phyloP scores from a whole-genome alignment of 2,797 vertebrate species.

The Galago senegalensis region DNA sequence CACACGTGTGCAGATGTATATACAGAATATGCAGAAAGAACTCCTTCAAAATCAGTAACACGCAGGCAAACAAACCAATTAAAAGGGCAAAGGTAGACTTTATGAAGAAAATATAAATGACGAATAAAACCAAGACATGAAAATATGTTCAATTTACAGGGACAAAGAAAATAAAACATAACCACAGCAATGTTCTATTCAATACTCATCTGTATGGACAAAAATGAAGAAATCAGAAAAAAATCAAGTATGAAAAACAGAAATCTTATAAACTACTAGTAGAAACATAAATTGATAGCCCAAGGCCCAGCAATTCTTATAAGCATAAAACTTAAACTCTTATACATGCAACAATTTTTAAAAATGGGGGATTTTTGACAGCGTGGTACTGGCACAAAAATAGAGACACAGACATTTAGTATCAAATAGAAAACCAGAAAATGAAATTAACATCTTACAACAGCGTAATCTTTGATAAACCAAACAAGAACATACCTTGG shows the following conservation, averaged over 20 bases:
- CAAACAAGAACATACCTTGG: no score
- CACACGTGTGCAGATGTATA: not conserved
- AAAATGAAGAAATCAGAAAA: not conserved
- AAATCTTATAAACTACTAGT: not conserved
- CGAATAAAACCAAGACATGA: slow-evolving; percentile 26
- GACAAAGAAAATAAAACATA: slow-evolving; percentile 18
- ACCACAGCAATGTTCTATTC: not conserved
- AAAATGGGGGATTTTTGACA: not conserved
- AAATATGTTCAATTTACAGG: not conserved
- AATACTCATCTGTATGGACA: not conserved
- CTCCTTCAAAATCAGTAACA: not conserved
- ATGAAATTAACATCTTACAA: no score
- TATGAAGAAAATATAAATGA: not conserved
- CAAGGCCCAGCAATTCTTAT: not conserved
- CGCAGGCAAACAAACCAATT: not conserved
- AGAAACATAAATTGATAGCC: slow-evolving; percentile 1
- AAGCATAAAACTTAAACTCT: slow-evolving; percentile 29
- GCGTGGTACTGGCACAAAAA: no score
- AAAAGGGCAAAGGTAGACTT: not conserved
- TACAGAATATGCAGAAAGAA: not conserved
- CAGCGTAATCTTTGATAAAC: no score
- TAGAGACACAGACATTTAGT: no score
- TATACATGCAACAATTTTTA: not conserved
- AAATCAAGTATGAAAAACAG: not conserved
- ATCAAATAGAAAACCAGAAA: no score